phyloP scores from a whole-genome alignment of 2,797 vertebrate genomes.

The Coendou prehensilis region DNA sequence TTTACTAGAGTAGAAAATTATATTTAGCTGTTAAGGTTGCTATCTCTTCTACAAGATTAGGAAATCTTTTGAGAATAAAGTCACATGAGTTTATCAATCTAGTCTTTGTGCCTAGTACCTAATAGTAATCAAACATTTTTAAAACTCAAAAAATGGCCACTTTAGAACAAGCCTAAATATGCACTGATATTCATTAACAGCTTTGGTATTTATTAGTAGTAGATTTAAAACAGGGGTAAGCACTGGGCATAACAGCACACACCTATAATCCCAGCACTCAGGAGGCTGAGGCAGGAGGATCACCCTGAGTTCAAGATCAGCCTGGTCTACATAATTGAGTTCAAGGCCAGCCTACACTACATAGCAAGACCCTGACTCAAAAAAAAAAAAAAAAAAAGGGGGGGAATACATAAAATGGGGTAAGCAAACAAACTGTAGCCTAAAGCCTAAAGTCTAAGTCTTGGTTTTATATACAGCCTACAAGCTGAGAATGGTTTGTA shows the following conservation, averaged over 20 bases:
- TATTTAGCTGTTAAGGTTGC: background rate
- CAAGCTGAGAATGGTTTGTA: background rate
- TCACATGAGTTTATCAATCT: background rate
- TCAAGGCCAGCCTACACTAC: background rate
- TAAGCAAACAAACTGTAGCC: background rate
- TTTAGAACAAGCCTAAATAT: background rate
- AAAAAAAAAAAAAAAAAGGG: background rate
- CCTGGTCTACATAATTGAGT: background rate
- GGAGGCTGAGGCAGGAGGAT: background rate
- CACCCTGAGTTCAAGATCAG: background rate
- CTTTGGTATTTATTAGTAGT: background rate
- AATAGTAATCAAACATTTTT: conserved; percentile 1
- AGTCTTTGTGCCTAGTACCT: background rate
- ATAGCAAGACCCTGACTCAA: background rate
- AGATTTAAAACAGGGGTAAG: background rate
- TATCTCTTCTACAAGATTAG: background rate
- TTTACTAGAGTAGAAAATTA: background rate
- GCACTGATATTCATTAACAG: background rate
- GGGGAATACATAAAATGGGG: too few relatives aligned
- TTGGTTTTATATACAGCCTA: background rate
- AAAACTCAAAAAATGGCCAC: background rate
- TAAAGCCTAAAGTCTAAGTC: background rate
- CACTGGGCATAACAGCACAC: background rate
- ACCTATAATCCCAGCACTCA: background rate
- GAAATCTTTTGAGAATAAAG: background rate